A percentile compares a stretch with the other conserved stretches of the same genome.
These are phyloP conservation scores for Salpingus planirostris DNA, from an alignment of 2,888 invertebrate genomes.

Conservation along the genomic window DNA sequence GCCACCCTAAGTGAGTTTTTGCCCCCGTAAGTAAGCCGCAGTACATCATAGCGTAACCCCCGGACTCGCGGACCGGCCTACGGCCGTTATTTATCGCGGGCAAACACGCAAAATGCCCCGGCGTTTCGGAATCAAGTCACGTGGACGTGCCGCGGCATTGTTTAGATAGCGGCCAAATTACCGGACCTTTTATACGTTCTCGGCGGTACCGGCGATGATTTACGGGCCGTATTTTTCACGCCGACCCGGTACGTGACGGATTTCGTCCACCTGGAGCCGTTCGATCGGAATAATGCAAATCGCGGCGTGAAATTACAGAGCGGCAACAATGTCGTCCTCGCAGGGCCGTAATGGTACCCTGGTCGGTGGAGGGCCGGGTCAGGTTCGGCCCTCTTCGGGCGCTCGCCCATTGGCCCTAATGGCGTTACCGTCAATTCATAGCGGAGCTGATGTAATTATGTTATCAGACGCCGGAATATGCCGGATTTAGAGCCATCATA, in stretches of 20 bases:
- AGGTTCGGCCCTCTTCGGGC: no score
- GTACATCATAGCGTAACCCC: constrained; percentile 16
- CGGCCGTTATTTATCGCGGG: constrained; percentile 17
- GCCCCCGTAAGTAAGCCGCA: constrained; percentile 12
- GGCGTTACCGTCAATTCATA: constrained; percentile 26
- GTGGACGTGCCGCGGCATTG: constrained; percentile 15
- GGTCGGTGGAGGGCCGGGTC: no score
- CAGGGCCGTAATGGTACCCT: no score
- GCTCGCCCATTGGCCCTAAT: constrained; percentile 29
- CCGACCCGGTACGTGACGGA: no score
- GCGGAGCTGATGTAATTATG: constrained; percentile 23
- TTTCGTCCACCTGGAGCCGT: no score
- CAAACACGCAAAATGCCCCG: constrained; percentile 20
- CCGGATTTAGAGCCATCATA: constrained; percentile 23
- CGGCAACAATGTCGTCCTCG: no score
- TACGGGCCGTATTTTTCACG: constrained; percentile 16
- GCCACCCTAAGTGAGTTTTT: constrained; percentile 18
- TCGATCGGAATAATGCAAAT: no score
- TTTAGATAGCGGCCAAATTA: constrained; percentile 20
- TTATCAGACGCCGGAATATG: constrained; percentile 21
- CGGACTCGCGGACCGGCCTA: constrained; percentile 6
- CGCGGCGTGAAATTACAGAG: no score
- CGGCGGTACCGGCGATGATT: constrained; percentile 12
- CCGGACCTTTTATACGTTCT: constrained; percentile 12
- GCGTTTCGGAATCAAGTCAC: constrained; percentile 19